phyloP scores from a whole-genome alignment of 2,113 vertebrate genomes.

The Sarotherodon lohbergeri region DNA sequence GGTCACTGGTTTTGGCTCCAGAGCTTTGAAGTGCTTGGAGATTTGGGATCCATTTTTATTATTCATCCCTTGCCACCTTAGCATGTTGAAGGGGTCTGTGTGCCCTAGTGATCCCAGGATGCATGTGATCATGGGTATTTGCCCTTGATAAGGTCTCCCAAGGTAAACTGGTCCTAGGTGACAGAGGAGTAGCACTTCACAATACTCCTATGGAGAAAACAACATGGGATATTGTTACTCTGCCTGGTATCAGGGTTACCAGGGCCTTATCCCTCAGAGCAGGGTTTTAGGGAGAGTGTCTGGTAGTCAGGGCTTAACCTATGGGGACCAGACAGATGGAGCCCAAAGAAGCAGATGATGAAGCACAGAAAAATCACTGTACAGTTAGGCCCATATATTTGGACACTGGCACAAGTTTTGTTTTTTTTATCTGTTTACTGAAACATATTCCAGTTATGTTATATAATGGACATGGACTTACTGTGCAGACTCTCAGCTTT shows the following conservation, averaged over 20 bases:
- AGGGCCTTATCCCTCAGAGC: background rate
- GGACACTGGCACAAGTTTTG: background rate
- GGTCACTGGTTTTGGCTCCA: background rate
- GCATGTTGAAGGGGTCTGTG: background rate
- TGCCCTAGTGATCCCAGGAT: background rate
- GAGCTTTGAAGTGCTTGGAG: background rate
- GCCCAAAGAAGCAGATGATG: background rate
- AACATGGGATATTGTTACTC: background rate
- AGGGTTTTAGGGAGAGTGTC: background rate
- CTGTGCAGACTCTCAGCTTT: background rate
- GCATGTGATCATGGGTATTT: background rate
- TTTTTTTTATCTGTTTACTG: background rate
- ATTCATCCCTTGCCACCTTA: background rate
- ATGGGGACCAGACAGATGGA: background rate
- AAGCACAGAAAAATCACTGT: background rate
- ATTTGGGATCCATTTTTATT: background rate
- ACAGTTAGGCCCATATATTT: background rate
- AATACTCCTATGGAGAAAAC: background rate
- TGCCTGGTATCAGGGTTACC: background rate
- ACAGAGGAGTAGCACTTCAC: background rate
- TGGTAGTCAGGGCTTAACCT: fast-evolving
- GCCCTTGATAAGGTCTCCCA: background rate
- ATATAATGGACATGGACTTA: background rate
- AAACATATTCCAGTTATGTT: background rate
- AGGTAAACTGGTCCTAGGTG: background rate